These are phyloP conservation scores for Cryptocheilus praepositus DNA, from an alignment of 2,888 invertebrate genomes.

Conservation along the genomic window DNA sequence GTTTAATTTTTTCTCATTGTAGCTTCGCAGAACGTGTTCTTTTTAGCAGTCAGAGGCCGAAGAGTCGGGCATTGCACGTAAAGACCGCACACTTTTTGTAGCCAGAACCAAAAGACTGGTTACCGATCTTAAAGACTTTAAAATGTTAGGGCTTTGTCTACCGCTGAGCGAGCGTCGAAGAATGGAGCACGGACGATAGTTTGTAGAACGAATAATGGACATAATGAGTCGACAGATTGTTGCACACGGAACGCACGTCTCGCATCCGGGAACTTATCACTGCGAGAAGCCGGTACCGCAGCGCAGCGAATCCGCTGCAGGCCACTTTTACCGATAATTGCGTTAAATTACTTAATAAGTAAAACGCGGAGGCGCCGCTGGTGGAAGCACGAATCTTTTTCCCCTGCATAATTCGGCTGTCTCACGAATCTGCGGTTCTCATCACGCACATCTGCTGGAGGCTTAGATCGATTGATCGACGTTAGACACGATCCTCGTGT, in stretches of 20 bases:
- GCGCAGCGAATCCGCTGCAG: neutral
- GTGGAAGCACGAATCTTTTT: slow-evolving; percentile 2
- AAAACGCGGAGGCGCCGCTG: slow-evolving; percentile 4
- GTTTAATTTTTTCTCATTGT: no score
- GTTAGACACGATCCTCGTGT: no score
- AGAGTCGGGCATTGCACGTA: no score
- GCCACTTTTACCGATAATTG: slow-evolving; percentile 12
- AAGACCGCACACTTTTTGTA: no score
- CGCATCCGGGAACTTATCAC: neutral
- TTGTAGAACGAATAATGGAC: slow-evolving; percentile 11
- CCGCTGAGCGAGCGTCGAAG: neutral
- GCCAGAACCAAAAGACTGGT: no score
- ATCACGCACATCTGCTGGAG: no score
- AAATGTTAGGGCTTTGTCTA: no score
- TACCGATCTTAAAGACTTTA: no score
- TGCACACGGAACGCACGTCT: neutral
- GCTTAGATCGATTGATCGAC: no score
- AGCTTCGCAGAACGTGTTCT: no score
- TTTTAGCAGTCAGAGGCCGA: no score
- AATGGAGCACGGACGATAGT: neutral
- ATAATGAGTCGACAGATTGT: slow-evolving; percentile 3
- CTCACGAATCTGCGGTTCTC: slow-evolving; percentile 13
- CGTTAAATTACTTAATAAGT: slow-evolving; percentile 23
- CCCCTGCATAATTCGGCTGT: slow-evolving; percentile 4
- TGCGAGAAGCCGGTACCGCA: neutral